Conservation (phyloP, 1,140 invertebrate species). For the Drosophila murphyi region DNA sequence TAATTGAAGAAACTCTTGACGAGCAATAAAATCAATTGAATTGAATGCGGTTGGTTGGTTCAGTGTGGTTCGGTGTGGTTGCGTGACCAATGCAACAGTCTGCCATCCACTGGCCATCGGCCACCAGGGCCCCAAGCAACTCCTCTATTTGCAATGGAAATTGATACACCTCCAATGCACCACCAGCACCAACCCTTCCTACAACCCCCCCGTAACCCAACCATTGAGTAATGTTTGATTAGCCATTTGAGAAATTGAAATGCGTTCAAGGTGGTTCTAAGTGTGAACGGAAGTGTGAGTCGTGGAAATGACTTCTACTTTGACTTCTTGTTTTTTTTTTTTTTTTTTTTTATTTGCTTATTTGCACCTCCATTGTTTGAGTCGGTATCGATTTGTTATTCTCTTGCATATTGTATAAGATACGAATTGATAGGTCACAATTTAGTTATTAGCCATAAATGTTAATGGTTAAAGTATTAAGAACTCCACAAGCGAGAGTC, state of each 20-base stretch:
- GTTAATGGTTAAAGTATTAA: too few species aligned
- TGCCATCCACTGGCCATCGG: not conserved
- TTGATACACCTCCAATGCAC: constrained; percentile 28
- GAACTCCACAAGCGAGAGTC: too few species aligned
- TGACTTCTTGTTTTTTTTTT: too few species aligned
- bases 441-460: too few species aligned
- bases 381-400: constrained; percentile 57
- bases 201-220: not conserved
- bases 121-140: not conserved
- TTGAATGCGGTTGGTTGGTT: not conserved
- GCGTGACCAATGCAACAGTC: constrained; percentile 26
- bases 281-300: too few species aligned
- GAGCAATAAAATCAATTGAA: constrained; percentile 49
- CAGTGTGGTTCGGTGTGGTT: constrained; percentile 1
- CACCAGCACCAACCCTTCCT: not conserved
- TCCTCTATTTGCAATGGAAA: constrained; percentile 24
- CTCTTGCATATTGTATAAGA: constrained; percentile 37
- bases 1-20: constrained; percentile 10
- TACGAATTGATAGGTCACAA: constrained; percentile 31
- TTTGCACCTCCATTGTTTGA: constrained; percentile 17
- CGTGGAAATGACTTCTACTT: not conserved
- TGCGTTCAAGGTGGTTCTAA: constrained; percentile 2
- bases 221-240: constrained; percentile 20
- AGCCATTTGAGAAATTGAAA: constrained; percentile 62
- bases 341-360: constrained; percentile 3